phyloP scores from a whole-genome alignment of 1,140 invertebrate genomes.

The Camponotus floridanus region DNA sequence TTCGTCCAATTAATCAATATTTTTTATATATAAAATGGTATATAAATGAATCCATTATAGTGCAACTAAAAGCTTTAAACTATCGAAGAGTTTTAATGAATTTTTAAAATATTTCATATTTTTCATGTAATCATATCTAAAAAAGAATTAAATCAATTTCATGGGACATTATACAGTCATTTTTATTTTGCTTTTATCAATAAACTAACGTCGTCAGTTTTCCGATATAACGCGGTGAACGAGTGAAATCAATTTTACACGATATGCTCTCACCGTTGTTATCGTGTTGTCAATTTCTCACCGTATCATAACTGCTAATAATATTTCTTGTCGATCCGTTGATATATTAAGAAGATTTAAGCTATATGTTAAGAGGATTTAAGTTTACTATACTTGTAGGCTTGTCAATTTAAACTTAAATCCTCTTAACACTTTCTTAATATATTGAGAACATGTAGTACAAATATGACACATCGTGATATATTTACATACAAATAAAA shows the following conservation, averaged over 20 bases:
- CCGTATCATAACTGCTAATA: conserved; percentile 30
- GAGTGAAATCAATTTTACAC: conserved; percentile 53
- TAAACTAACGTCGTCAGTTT: conserved; percentile 38
- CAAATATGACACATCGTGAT: neutral
- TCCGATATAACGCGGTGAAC: conserved; percentile 26
- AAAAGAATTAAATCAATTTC: conserved; percentile 47
- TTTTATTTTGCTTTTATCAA: conserved; percentile 31
- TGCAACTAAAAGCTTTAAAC: neutral
- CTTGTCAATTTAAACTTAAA: conserved; percentile 17
- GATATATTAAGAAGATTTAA: conserved; percentile 22
- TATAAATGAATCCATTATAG: neutral
- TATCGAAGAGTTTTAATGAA: neutral
- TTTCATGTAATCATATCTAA: neutral
- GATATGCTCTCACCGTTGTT: conserved; percentile 3
- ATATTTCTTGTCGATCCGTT: conserved; percentile 32
- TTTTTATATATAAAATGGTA: neutral
- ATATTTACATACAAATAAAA: neutral
- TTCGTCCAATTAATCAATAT: neutral
- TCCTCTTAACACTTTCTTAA: conserved; percentile 11
- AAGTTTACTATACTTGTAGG: conserved; percentile 3
- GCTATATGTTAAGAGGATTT: conserved; percentile 22
- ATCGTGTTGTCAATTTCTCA: conserved; percentile 43
- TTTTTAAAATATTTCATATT: conserved; percentile 3
- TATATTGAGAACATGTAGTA: neutral
- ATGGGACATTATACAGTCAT: neutral